phyloP scores from a whole-genome alignment of 2,888 invertebrate genomes.

The Pardosa pseudoannulata region DNA sequence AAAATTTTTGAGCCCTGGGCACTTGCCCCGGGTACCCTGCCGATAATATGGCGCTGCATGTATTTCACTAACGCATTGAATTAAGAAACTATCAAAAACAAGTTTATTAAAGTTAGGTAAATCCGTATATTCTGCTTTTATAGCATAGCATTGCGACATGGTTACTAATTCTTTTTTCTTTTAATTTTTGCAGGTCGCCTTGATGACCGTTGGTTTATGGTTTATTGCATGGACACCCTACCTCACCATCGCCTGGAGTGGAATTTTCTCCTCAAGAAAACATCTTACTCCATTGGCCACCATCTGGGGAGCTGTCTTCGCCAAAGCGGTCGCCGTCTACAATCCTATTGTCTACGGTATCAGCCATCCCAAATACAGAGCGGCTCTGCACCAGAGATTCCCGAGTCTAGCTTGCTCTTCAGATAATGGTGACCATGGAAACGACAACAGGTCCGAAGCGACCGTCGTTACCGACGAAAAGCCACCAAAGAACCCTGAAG shows the following conservation, averaged over 20 bases:
- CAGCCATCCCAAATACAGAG: conserved; percentile 89
- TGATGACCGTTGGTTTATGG: conserved; percentile 93
- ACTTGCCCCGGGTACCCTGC: too few species aligned
- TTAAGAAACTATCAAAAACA: too few species aligned
- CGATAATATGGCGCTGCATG: too few species aligned
- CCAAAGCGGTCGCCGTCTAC: conserved; percentile 91
- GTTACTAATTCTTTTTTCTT: too few species aligned
- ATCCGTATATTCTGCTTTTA: too few species aligned
- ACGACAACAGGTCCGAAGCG: conserved; percentile 66
- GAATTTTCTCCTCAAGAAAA: conserved; percentile 84
- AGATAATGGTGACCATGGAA: conserved; percentile 76
- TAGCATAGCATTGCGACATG: too few species aligned
- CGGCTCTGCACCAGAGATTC: conserved; percentile 86
- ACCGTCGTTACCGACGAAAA: conserved; percentile 65
- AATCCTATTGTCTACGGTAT: conserved; percentile 94
- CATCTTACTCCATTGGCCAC: conserved; percentile 88
- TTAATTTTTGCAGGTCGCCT: conserved; percentile 88
- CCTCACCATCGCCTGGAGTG: conserved; percentile 80
- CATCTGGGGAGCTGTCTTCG: conserved; percentile 93
- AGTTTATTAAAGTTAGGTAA: too few species aligned
- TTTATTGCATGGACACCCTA: conserved; percentile 91
- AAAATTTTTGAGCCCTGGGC: too few species aligned
- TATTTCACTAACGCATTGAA: too few species aligned
- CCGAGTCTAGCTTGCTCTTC: conserved; percentile 83
- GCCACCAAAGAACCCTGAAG: conserved; percentile 48